Percentiles rank a stretch among this genome's conserved stretches.
phyloP scores from a whole-genome alignment of 2,113 vertebrate species.

The Myotis brandtii region DNA sequence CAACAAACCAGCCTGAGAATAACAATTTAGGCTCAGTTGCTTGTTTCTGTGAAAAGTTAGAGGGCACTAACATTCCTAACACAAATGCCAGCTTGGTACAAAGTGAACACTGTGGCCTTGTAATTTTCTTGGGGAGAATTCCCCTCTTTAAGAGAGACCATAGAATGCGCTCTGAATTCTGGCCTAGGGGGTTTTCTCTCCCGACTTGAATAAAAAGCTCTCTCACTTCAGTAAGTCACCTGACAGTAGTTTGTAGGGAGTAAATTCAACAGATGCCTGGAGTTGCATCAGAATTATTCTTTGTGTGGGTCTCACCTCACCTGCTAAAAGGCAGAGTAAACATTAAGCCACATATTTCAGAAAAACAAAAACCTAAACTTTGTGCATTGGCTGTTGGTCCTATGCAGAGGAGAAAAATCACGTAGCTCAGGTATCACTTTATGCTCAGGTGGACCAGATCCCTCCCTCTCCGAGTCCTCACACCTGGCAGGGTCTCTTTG shows the following conservation, averaged over 20 bases:
- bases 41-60: background rate
- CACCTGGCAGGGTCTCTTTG: background rate
- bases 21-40: background rate
- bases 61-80: background rate
- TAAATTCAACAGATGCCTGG: background rate
- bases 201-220: background rate
- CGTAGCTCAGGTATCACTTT: background rate
- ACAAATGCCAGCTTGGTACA: background rate
- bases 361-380: background rate
- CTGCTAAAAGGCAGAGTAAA: background rate
- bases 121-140: background rate
- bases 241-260: background rate
- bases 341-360: background rate
- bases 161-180: background rate
- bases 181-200: background rate
- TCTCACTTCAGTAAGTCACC: background rate
- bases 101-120: background rate
- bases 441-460: background rate
- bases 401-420: background rate
- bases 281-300: background rate
- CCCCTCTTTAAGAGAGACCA: background rate
- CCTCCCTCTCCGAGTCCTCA: too few relatives aligned
- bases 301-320: background rate
- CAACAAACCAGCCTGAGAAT: background rate
- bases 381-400: fast-evolving